Base-by-base conservation (phyloP, 2,888 invertebrate genomes). In the Parnassius orleans region DNA sequence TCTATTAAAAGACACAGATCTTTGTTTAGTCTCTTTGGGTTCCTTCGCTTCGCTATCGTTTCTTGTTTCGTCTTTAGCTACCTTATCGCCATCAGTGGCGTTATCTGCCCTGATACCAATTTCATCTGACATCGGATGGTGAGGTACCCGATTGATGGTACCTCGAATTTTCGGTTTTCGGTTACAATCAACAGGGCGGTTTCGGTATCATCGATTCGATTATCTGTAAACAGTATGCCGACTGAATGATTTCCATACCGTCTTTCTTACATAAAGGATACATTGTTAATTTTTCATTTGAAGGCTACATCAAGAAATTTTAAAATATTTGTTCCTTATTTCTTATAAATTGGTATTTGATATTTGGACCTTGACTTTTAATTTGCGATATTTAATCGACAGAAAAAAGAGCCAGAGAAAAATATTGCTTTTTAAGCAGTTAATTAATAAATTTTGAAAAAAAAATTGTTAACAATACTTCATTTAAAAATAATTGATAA, bases 1-100 rank as follows among this genome's bases (percentile, higher is more conserved):
- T 88, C 96, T 94, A 93, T 97, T 96, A 93, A 97, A 97, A 85
- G 96, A 97, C 78, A 97, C 97, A 93, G 95, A 87, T 94, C 95
- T 86, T 80, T 88, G 83, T 84, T 92, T 87, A 69, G 80, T 81
- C 74, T 84, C 84, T 85, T 86, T 87, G 76, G 87, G 79, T 85
- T 92, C 87, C 83, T 89, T 89, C 81, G 82, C 76, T 77, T 81
- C 86, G 68, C 68, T 75, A 68, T 73, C 71, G 66, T 63, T 66
- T 66, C 66, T 73, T 66, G 77, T 71, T 56, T 83, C 82, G 69
- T 73, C 71, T 73, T 76, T 76, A 66, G 78, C 78, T 84, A 86
- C 77, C 73, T 84, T 81, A 78, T 84, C 85, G 81, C 85, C 87
- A 80, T 87, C 87, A 80, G 82, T 80, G 78, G 81, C 80, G 77